Conservation (phyloP, 2,113 vertebrate genomes). For the Perca schrenkii region DNA sequence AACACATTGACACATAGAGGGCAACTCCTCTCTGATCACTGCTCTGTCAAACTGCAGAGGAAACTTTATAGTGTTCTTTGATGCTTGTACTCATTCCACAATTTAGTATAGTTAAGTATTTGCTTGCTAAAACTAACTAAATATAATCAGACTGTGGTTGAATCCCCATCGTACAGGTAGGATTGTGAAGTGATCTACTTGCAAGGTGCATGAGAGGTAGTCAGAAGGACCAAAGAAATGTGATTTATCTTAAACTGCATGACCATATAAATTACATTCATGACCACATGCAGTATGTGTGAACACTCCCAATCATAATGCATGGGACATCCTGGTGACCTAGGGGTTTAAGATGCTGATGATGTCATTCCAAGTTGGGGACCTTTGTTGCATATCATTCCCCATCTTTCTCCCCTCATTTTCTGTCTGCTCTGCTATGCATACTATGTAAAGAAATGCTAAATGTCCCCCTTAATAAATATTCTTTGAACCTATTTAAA, state of each 20-base stretch:
- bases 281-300: not conserved
- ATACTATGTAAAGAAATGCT: no score
- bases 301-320: not conserved
- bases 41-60: not conserved
- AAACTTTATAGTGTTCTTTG: not conserved
- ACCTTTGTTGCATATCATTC: no score
- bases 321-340: not conserved
- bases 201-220: not conserved
- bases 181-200: not conserved
- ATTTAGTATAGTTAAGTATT: not conserved
- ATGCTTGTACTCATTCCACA: not conserved
- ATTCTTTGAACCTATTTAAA: no score
- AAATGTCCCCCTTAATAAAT: no score
- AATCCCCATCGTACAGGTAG: not conserved
- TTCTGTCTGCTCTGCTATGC: no score
- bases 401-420: no score
- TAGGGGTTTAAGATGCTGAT: not conserved
- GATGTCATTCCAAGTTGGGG: not conserved
- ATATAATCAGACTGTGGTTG: not conserved
- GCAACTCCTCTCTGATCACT: not conserved
- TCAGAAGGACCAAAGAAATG: not conserved
- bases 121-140: not conserved
- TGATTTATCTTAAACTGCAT: not conserved
- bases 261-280: not conserved
- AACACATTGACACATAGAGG: not conserved